Base-by-base conservation (phyloP, 1,140 invertebrate genomes). In the Drosophila rhopaloa region DNA sequence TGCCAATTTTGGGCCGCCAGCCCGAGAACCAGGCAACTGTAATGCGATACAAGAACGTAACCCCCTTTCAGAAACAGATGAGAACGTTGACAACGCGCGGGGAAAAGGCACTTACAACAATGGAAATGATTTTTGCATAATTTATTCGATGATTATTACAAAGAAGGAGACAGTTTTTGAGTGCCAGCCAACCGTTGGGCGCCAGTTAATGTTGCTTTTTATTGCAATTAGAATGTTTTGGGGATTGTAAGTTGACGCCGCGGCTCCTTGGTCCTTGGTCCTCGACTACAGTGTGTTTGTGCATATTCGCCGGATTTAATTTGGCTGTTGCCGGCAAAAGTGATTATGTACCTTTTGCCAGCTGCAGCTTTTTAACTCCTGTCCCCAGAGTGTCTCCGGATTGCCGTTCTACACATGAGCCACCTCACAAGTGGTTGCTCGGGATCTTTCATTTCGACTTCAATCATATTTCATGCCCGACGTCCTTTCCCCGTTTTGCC, bases 131-230 rank as follows among this genome's bases (percentile, higher is more conserved):
- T 85, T 85, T 81, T 85, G 82, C 84, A 88, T 88, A 84, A 88
- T 88, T 88, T 84, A 88, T 88, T 89, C 84, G 84, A 84, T 89
- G 84, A 88, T 84, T 88, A 84, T 88, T 89, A 89, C 80, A 78
- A 63, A 68, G 79, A 41, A 41, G 48, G 73, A 76, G 59, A 67
- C 61, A 65, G 56, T 76, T 85, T 74, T 59, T 53, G 59, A 78
- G 73, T 76, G 70, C 81, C 55, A 58, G 41, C 58, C 44, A 40
- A 5, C 50, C 16, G 27, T 48, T 27, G 48, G 48, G 59, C 38
- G 43, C 43, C 65, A 56, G 61, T 66, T 85, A 57, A 86, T 88
- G 84, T 75, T 63, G 55, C 84, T 78, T 89, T 84, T 89, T 80
- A 88, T 89, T 88, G 84, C 84, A 88, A 88, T 88, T 89, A 89